Percentiles rank a stretch among this genome's conserved stretches.
Evolutionary conservation across 2,797 vertebrate genomes (phyloP).

Genomic region (Nothura maculosa): DNA sequence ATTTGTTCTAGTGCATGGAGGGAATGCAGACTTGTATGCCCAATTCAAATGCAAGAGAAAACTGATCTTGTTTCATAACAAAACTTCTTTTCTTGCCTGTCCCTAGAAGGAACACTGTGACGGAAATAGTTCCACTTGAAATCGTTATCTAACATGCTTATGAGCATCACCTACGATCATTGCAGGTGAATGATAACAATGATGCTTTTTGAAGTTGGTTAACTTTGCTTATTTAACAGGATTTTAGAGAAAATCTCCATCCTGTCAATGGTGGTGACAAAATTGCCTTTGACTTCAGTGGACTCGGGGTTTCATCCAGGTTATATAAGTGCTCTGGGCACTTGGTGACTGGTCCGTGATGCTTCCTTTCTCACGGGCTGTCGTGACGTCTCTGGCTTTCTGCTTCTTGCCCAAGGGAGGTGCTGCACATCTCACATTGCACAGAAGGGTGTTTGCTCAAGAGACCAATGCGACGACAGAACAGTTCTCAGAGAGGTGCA

Average conservation of each 20-base stretch:
- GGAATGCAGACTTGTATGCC: not conserved
- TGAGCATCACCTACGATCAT: not conserved
- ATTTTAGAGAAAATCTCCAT: not conserved
- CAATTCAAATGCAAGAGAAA: not conserved
- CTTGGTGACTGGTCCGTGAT: not conserved
- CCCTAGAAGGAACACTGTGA: not conserved
- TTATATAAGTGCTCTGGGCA: not conserved
- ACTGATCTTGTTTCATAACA: not conserved
- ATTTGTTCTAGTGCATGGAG: not conserved
- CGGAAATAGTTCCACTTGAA: not conserved
- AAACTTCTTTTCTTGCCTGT: not conserved
- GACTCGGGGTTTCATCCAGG: not conserved
- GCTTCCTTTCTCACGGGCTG: not conserved
- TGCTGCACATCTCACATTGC: not conserved
- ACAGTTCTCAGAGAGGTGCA: not conserved
- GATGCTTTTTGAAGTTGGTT: not conserved
- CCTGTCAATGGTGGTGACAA: not conserved
- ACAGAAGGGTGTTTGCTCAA: not conserved
- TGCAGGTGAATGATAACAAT: not conserved
- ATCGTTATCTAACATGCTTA: not conserved
- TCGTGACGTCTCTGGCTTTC: not conserved
- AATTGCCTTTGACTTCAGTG: not conserved
- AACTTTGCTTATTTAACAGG: not conserved
- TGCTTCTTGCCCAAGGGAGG: rapidly evolving
- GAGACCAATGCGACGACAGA: not conserved